Conservation (phyloP, 2,888 invertebrate genomes). For the Deilephila porcellus region DNA sequence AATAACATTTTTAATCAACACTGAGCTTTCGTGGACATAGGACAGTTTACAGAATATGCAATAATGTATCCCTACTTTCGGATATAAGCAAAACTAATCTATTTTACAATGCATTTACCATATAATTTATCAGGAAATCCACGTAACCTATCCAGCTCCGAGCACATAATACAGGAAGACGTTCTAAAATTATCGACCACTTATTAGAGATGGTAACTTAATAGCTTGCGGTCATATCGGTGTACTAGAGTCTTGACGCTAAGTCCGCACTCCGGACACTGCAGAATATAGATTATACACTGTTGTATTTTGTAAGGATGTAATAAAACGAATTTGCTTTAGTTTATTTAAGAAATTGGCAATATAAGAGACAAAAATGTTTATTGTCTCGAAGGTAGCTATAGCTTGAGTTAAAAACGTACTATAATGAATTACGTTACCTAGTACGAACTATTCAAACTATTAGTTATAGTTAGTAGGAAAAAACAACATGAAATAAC, state of each 20-base stretch:
- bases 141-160: conserved; percentile 3
- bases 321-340: conserved; percentile 15
- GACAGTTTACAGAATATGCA: too few relatives aligned
- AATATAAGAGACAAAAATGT: too few relatives aligned
- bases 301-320: not conserved
- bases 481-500: too few relatives aligned
- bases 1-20: too few relatives aligned
- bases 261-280: not conserved
- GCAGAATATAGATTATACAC: not conserved
- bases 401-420: too few relatives aligned
- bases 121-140: not conserved
- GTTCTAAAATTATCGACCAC: conserved; percentile 67
- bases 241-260: conserved; percentile 29
- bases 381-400: too few relatives aligned
- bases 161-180: conserved; percentile 51
- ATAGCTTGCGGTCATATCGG: conserved; percentile 60
- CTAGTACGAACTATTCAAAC: too few relatives aligned
- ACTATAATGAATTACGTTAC: too few relatives aligned
- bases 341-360: not conserved
- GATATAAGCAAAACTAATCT: too few relatives aligned
- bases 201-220: conserved; percentile 64
- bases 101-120: not conserved
- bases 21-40: too few relatives aligned
- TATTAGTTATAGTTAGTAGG: too few relatives aligned
- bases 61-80: too few relatives aligned